A percentile compares a stretch with the other conserved stretches of the same genome.
Conservation (phyloP, 1,140 invertebrate species). For the Drosophila quadrilineata region DNA sequence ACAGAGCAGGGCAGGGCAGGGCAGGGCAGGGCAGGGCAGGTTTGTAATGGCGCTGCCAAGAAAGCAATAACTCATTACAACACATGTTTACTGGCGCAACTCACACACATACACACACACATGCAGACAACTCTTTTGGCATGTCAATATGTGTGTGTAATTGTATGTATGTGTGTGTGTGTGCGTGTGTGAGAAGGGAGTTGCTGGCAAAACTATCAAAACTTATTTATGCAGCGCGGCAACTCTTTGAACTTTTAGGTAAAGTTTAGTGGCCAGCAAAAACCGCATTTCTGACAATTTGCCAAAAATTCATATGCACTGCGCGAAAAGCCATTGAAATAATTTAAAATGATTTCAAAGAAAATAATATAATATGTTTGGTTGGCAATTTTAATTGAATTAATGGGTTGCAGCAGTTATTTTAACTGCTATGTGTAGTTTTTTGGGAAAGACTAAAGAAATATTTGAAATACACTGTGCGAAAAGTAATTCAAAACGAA, state of each 20-base stretch:
- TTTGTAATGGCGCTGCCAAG: conserved; percentile 22
- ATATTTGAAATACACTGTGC: no score
- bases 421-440: no score
- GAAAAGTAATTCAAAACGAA: no score
- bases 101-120: conserved; percentile 6
- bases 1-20: neutral
- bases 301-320: conserved; percentile 64
- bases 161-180: no score
- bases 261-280: conserved; percentile 63
- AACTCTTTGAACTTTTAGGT: conserved; percentile 72
- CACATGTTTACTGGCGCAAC: conserved; percentile 67
- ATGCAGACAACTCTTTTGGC: neutral
- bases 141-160: no score
- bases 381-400: no score
- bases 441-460: no score
- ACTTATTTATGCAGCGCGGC: conserved; percentile 69
- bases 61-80: conserved; percentile 74
- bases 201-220: no score
- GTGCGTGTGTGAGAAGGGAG: no score
- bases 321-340: neutral
- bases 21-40: neutral
- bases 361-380: no score
- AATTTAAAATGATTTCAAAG: no score
- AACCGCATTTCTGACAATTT: conserved; percentile 77
- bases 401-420: no score